These are phyloP conservation scores for Archaeoteleia sp. DNA, from an alignment of 2,888 invertebrate species.

Conservation along the genomic window DNA sequence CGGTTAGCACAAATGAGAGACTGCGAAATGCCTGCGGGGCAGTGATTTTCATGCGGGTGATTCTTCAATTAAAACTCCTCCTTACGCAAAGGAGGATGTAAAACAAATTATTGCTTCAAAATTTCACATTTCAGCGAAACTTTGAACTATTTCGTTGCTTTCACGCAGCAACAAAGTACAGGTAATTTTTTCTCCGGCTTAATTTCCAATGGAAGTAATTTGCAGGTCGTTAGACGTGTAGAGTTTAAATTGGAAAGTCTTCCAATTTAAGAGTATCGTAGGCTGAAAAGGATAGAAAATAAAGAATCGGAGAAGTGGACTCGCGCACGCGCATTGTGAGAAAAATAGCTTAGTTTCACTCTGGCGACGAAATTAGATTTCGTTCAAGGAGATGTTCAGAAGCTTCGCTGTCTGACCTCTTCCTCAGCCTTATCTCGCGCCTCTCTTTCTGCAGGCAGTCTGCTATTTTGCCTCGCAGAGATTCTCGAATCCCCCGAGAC, in stretches of 20 bases:
- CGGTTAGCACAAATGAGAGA: slow-evolving; percentile 51
- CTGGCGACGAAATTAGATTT: slow-evolving; percentile 66
- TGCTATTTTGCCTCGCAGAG: slow-evolving; percentile 54
- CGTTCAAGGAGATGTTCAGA: slow-evolving; percentile 65
- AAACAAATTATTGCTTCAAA: slow-evolving; percentile 26
- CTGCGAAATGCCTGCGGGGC: slow-evolving; percentile 61
- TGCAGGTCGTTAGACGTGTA: no score
- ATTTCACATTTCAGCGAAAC: background rate
- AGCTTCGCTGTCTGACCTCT: slow-evolving; percentile 60
- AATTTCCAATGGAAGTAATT: no score
- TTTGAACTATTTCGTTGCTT: no score
- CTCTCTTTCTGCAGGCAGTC: slow-evolving; percentile 38
- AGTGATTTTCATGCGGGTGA: slow-evolving; percentile 70
- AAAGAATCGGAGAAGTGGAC: slow-evolving; percentile 18
- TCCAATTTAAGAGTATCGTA: no score
- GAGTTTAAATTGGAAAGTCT: no score
- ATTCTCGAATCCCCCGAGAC: slow-evolving; percentile 63
- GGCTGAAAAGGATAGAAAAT: slow-evolving; percentile 5
- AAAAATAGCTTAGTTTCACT: slow-evolving; percentile 67
- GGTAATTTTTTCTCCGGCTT: no score
- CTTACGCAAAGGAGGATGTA: slow-evolving; percentile 9
- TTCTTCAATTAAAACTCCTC: slow-evolving; percentile 65
- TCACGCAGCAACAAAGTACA: no score
- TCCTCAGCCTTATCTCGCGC: slow-evolving; percentile 44
- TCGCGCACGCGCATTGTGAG: slow-evolving; percentile 53